Evolutionary conservation across 2,888 invertebrate genomes (phyloP), one percentile per base, ranked within the genome.

Genomic region (Pollenia angustigena): DNA sequence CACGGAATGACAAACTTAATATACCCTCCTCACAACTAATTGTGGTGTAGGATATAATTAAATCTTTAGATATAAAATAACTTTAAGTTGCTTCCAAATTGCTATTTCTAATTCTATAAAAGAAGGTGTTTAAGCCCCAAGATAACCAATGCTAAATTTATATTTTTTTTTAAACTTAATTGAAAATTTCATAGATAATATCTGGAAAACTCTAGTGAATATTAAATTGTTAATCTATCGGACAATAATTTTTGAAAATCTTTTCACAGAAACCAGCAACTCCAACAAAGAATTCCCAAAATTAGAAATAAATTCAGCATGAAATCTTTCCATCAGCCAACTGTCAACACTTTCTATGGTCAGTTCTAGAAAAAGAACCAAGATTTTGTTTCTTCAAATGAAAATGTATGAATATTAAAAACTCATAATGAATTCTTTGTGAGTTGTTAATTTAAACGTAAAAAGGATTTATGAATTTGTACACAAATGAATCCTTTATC

Each of bases 261-360:
- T 72, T 50, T 74, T 7, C 40, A 32, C n/a, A 56, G 66, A 69
- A 62, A 52, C 10, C 40, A 40, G 12, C 40, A 74, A 83, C 66
- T 72, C 71, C 80, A 71, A 68, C 84, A 50, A 66, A 64, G 81
- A 81, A 78, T 78, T 84, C 72, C 50, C 23, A 84, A 84, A 76
- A 71, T 52, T 0, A 11, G 40, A 74, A 69, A 50, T 1, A 23
- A 85, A 68, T 81, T 48, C 72, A 74, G 68, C 81, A 81, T 78
- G 78, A 85, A 85, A 85, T 78, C 23, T 78, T 78, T 78, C 54
- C 74, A 74, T 84, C 85, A 74, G 12, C 16, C 76, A 74, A 81
- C 84, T 85, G 84, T 85, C 87, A 87, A 52, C 84, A 85, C 72
- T 78, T 78, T 50, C 68, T 64, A 62, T 48, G 62, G 40, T 44